These are phyloP conservation scores for Scaptomyza tumidula DNA, from an alignment of 2,888 invertebrate genomes.

Conservation along the genomic window DNA sequence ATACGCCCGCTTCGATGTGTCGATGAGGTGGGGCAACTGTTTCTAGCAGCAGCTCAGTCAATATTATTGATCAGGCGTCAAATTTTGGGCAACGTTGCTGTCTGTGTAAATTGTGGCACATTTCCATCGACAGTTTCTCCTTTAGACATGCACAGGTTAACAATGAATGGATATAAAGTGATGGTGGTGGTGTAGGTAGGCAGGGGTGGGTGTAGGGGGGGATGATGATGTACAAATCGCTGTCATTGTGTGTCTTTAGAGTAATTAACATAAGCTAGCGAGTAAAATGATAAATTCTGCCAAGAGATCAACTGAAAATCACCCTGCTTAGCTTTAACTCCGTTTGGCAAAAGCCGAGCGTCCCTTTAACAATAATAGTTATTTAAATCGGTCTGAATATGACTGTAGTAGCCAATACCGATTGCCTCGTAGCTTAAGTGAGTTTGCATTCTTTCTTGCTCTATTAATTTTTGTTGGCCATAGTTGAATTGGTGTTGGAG, in stretches of 20 bases:
- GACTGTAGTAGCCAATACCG: neutral
- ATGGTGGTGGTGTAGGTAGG: neutral
- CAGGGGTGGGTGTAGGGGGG: neutral
- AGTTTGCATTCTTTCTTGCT: slow-evolving; percentile 72
- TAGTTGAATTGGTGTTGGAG: slow-evolving; percentile 22
- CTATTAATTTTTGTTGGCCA: slow-evolving; percentile 69
- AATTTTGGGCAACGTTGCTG: slow-evolving; percentile 46
- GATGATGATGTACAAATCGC: slow-evolving; percentile 19
- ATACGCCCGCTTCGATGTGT: neutral
- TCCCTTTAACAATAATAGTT: neutral
- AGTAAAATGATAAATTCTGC: slow-evolving; percentile 3
- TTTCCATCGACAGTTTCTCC: slow-evolving; percentile 50
- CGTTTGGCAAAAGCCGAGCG: neutral
- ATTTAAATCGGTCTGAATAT: slow-evolving; percentile 7
- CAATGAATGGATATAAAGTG: slow-evolving; percentile 20
- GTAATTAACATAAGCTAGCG: slow-evolving; percentile 60
- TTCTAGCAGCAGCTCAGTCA: slow-evolving; percentile 54
- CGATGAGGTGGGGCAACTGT: slow-evolving; percentile 6
- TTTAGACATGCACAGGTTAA: slow-evolving; percentile 32
- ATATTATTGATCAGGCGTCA: slow-evolving; percentile 79
- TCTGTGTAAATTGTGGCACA: slow-evolving; percentile 63
- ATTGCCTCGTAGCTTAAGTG: slow-evolving; percentile 45
- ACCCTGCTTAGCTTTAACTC: neutral
- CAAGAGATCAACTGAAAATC: neutral
- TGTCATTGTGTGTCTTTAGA: slow-evolving; percentile 39